phyloP scores from a whole-genome alignment of 92 coral and sea anemone genomes.

The Porites evermanni region DNA sequence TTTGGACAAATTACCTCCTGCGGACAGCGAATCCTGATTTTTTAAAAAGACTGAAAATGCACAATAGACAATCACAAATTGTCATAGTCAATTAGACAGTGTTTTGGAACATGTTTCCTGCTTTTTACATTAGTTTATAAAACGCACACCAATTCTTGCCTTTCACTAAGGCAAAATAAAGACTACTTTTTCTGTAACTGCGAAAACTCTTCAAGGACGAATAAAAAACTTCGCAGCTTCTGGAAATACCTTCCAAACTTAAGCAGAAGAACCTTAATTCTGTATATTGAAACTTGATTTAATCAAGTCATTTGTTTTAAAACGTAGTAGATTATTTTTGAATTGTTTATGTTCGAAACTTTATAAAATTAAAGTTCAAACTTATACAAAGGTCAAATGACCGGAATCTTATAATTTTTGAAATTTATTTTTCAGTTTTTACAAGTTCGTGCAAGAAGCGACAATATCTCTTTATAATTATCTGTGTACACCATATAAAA shows the following conservation, averaged over 20 bases:
- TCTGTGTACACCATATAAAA: background rate
- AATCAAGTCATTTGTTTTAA: background rate
- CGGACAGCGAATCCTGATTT: background rate
- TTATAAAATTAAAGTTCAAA: no score
- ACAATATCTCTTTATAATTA: constrained; percentile 17
- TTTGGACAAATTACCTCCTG: background rate
- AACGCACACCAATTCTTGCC: background rate
- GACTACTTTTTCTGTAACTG: background rate
- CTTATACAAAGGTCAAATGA: no score
- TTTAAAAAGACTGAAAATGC: background rate
- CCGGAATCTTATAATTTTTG: background rate
- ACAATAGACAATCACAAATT: background rate
- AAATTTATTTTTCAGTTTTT: background rate
- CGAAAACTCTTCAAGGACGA: no score
- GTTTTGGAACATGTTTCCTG: background rate
- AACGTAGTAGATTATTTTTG: background rate
- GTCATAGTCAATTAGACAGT: background rate
- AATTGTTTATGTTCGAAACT: no score
- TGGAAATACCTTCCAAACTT: no score
- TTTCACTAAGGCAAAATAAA: background rate
- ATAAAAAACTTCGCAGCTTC: no score
- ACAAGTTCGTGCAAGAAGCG: constrained; percentile 16
- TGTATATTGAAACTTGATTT: constrained; percentile 5
- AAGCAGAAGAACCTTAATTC: background rate
- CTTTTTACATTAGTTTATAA: background rate